Percentiles rank a stretch among this genome's conserved stretches.
Conservation (phyloP, 2,888 invertebrate species). For the Athripsodes cinereus region DNA sequence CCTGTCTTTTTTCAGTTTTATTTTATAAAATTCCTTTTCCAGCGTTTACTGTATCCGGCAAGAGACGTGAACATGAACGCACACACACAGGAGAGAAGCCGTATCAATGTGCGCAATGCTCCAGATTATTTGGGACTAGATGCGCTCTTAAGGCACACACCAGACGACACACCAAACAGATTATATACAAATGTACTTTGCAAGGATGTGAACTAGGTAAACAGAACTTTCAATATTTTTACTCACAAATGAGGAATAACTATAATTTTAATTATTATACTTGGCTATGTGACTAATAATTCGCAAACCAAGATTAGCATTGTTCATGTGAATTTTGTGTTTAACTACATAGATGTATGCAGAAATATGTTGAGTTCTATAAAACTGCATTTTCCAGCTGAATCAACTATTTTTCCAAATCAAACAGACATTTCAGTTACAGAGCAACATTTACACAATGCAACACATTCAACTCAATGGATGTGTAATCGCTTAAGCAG, state of each 20-base stretch:
- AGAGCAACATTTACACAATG: too few relatives aligned
- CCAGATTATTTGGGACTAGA: constrained; percentile 19
- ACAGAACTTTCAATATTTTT: background rate
- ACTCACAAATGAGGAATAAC: too few relatives aligned
- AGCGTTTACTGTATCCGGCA: constrained; percentile 25
- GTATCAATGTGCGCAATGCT: constrained; percentile 21
- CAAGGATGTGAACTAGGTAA: constrained; percentile 19
- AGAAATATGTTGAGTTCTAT: too few relatives aligned
- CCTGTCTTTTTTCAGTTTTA: background rate
- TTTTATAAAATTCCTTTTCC: background rate
- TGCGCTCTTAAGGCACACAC: constrained; percentile 19
- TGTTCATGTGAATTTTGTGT: too few relatives aligned
- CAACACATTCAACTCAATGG: too few relatives aligned
- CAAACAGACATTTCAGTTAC: too few relatives aligned
- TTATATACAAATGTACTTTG: constrained; percentile 16
- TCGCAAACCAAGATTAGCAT: too few relatives aligned
- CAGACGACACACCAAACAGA: constrained; percentile 19
- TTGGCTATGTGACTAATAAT: background rate
- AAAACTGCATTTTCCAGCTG: too few relatives aligned
- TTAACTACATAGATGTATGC: background rate
- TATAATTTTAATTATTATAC: background rate
- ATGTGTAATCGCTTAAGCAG: too few relatives aligned
- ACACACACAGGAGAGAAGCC: constrained; percentile 24
- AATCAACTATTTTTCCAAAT: too few relatives aligned
- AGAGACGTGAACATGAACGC: constrained; percentile 20